Base-by-base conservation (phyloP, 1,140 invertebrate genomes). In the Neodiprion virginianus region DNA sequence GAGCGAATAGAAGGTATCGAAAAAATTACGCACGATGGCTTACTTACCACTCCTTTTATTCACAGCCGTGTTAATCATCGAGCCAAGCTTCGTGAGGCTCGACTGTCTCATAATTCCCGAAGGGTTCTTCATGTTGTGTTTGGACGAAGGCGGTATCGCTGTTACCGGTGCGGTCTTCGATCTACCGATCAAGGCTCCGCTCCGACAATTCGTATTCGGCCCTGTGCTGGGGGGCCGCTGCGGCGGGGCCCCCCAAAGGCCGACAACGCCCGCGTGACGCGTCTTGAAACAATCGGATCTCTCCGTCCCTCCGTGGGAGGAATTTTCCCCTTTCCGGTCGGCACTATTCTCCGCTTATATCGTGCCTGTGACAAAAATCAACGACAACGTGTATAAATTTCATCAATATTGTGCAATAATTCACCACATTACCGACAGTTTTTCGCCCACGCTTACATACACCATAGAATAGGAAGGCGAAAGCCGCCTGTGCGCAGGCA, bases 31-130 rank as follows among this genome's bases (percentile, higher is more conserved):
- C 17, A 21, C 17, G 17, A 21, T 21, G 17, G 17, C 17, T 21
- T 50, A 79, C 81, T 82, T 74, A 87, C 86, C 85, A 79, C 83
- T 83, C 81, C 87, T 85, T 80, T 90, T 90, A 85, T 89, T 90
- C 74, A 92, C 91, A 72, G 92, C 91, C 67, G 91, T 92, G 80
- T 92, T 92, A 73, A 93, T 89, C 88, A 92, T 92, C 75, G 89
- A 90, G n/a, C 91, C 91, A 74, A 93, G 89, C 83, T 91, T 91
- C 48, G 92, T 92, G 82, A 93, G 91, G 87, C 92, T 92, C 71
- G 92, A 91, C 83, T 93, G 92, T 73, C 92, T 89, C 85, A 92
- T 93, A 79, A 93, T 91, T 80, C 81, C 88, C 80, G 79, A 89
- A 74, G 84, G 89, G 78, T 81, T 89, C 80, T 88, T 85, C 82